phyloP scores from a whole-genome alignment of 1,140 invertebrate species.

The Caerostris extrusa region DNA sequence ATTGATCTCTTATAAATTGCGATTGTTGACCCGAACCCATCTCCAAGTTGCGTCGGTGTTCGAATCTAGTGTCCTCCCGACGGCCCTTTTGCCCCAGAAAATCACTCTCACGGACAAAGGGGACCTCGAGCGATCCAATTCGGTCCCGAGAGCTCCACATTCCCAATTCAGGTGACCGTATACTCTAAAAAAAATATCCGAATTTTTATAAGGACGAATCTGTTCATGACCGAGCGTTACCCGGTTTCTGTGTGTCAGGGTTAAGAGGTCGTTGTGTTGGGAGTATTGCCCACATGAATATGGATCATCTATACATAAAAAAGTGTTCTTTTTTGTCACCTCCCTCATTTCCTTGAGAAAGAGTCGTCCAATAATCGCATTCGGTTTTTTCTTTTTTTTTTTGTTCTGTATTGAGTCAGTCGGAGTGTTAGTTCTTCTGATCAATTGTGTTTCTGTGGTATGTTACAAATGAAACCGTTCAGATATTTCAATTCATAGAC shows the following conservation, averaged over 20 bases:
- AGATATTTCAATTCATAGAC: no score
- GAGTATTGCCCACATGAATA: background rate
- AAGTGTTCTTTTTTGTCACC: background rate
- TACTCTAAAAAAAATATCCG: constrained; percentile 28
- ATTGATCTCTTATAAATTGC: no score
- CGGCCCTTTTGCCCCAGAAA: constrained; percentile 35
- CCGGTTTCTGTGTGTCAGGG: constrained; percentile 1
- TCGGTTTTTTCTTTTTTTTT: no score
- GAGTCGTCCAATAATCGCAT: background rate
- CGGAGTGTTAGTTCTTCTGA: no score
- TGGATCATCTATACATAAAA: background rate
- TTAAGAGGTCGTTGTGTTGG: constrained; percentile 17
- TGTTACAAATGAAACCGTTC: no score
- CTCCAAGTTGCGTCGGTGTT: background rate
- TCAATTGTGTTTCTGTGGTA: no score
- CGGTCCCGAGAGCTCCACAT: constrained; percentile 28
- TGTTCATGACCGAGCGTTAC: constrained; percentile 15
- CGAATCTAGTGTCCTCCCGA: background rate
- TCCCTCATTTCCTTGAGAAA: background rate
- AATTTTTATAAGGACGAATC: background rate
- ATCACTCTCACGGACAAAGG: constrained; percentile 36
- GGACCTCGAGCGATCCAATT: constrained; percentile 9
- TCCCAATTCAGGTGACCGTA: constrained; percentile 16
- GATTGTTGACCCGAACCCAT: background rate
- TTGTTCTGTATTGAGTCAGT: no score